Evolutionary conservation across 2,888 invertebrate species (phyloP), one percentile per base, ranked within the genome.

Genomic region (Athetis lepigone): DNA sequence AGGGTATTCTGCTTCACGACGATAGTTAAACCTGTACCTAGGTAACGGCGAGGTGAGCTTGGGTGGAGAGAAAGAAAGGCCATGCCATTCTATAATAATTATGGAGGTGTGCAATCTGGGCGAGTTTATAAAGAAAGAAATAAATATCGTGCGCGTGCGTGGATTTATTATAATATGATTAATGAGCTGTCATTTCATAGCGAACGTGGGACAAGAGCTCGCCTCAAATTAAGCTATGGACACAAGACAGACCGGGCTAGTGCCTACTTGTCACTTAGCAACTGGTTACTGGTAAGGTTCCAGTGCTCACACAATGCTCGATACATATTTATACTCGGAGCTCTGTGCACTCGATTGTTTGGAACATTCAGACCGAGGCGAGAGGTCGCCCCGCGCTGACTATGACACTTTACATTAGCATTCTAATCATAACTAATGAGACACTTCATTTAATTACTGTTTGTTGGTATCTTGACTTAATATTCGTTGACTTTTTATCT

Each of bases 261-360:
- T n/a, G n/a, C n/a, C n/a, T n/a, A n/a, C n/a, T n/a, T n/a, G n/a
- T n/a, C n/a, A n/a, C n/a, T n/a, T n/a, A n/a, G n/a, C n/a, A n/a
- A n/a, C n/a, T n/a, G n/a, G n/a, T n/a, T n/a, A n/a, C n/a, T n/a
- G n/a, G n/a, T n/a, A n/a, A n/a, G n/a, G n/a, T n/a, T n/a, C n/a
- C n/a, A n/a, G n/a, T n/a, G 0, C 11, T 9, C 27, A 13, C 23
- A 43, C 33, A 51, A 19, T 49, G 16, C 33, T 52, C 36, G 16
- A 50, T 70, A 63, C 45, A 49, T 58, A 70, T 46, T 57, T 58
- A 70, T 42, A 54, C 27, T 50, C 39, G 36, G 39, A 19, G 36
- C 57, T 16, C 42, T 33, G 16, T 29, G 36, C 27, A 19, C 68
- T 18, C 50, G 13, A 45, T 50, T 50, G 62, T 61, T 55, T n/a